A percentile compares a stretch with the other conserved stretches of the same genome.
phyloP scores from a whole-genome alignment of 2,113 vertebrate species.

The Nycticorax nycticorax region DNA sequence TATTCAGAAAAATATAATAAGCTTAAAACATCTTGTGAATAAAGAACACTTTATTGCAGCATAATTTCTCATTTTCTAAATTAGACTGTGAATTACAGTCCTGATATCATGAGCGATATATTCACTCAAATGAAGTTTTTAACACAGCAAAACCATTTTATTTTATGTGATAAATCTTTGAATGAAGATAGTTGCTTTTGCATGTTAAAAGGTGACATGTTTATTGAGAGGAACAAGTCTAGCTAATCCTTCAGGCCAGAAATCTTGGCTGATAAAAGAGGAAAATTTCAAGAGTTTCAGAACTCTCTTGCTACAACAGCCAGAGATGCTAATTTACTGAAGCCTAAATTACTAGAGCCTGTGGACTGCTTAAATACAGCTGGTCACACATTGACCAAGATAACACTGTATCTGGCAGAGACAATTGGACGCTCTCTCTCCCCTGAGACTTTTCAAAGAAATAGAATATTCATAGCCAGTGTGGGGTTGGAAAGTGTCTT shows the following conservation, averaged over 20 bases:
- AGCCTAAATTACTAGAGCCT: background rate
- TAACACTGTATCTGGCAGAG: background rate
- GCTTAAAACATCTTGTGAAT: slow-evolving; percentile 13
- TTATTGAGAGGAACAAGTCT: background rate
- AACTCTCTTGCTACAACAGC: background rate
- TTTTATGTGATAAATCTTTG: background rate
- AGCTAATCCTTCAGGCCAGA: background rate
- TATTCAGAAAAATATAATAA: slow-evolving; percentile 13
- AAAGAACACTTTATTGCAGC: background rate
- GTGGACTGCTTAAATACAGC: background rate
- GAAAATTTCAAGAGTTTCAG: background rate
- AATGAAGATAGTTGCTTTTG: background rate
- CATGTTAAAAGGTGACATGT: background rate
- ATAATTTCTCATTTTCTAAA: background rate
- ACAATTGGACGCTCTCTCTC: background rate
- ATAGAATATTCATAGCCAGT: background rate
- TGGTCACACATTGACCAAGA: background rate
- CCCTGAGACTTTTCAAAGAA: background rate
- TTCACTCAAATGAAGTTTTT: background rate
- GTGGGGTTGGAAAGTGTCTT: background rate
- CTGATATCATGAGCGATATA: background rate
- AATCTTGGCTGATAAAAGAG: background rate
- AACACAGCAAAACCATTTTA: background rate
- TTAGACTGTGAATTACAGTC: background rate
- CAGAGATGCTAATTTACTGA: background rate